Evolutionary conservation across 2,888 invertebrate genomes (phyloP).

Genomic region (Apomyelois bistriatella): DNA sequence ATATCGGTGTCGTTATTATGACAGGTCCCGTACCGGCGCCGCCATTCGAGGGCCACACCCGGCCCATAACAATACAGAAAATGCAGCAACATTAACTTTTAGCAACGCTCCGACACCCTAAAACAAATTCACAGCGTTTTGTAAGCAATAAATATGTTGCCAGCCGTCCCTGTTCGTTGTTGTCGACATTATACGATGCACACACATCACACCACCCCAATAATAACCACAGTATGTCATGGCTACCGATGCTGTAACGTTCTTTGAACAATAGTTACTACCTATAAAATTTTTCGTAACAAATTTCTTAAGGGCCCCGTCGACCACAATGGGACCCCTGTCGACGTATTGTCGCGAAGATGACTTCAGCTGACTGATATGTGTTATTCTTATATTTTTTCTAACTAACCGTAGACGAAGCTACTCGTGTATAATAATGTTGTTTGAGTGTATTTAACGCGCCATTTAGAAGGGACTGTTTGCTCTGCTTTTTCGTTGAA

Average conservation of each 20-base stretch:
- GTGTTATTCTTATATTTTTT: constrained; percentile 22
- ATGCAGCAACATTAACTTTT: constrained; percentile 50
- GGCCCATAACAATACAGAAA: constrained; percentile 39
- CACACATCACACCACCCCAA: constrained; percentile 18
- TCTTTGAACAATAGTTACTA: constrained; percentile 40
- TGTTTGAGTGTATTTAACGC: constrained; percentile 68
- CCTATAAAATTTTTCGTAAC: constrained; percentile 64
- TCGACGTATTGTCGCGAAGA: constrained; percentile 53
- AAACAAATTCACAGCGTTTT: constrained; percentile 47
- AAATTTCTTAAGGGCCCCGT: constrained; percentile 67
- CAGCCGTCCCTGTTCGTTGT: constrained; percentile 29
- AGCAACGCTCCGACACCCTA: constrained; percentile 52
- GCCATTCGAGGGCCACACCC: constrained; percentile 30
- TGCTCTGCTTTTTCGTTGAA: constrained; percentile 50
- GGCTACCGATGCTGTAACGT: constrained; percentile 6
- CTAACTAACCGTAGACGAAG: constrained; percentile 19
- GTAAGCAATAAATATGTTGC: constrained; percentile 48
- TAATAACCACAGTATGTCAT: constrained; percentile 37
- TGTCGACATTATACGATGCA: constrained; percentile 12
- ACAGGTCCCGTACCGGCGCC: constrained; percentile 21
- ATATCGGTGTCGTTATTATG: constrained; percentile 25
- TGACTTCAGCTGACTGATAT: constrained; percentile 54
- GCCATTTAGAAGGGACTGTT: constrained; percentile 68
- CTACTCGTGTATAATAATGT: constrained; percentile 63
- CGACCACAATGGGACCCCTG: constrained; percentile 59